Percentiles rank a stretch among this genome's conserved stretches.
These are phyloP conservation scores for Botia kubotai DNA, from an alignment of 2,797 vertebrate genomes.

Conservation along the genomic window DNA sequence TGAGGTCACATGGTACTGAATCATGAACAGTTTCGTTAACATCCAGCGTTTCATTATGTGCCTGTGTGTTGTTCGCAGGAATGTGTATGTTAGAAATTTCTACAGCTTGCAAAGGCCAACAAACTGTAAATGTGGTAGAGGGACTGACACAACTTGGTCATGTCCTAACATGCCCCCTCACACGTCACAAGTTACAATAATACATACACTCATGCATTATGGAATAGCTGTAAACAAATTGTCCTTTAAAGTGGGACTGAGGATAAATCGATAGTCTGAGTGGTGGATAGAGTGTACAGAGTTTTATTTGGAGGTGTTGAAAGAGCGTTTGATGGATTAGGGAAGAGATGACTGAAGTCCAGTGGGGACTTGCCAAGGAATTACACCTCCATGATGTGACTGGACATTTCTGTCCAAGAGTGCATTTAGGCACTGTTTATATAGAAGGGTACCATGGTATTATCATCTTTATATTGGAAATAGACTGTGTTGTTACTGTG, in stretches of 20 bases:
- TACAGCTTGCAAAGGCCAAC: not conserved
- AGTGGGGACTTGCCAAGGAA: conserved; percentile 24
- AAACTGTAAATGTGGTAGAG: conserved; percentile 7
- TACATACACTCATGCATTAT: conserved; percentile 24
- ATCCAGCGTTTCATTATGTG: not conserved
- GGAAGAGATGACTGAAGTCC: conserved; percentile 30
- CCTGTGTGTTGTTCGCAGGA: not conserved
- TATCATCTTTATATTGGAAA: not conserved
- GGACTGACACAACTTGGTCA: not conserved
- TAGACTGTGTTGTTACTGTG: not conserved
- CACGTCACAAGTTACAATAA: not conserved
- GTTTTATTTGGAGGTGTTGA: conserved; percentile 39
- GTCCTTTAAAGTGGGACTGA: conserved; percentile 30
- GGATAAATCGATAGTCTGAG: conserved; percentile 40
- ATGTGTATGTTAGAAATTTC: not conserved
- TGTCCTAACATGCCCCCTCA: conserved; percentile 45
- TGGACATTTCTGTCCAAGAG: conserved; percentile 21
- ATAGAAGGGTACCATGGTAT: not conserved
- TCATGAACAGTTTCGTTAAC: not conserved
- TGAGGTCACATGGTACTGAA: not conserved
- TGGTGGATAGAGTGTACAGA: conserved; percentile 21
- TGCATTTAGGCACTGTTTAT: conserved; percentile 8
- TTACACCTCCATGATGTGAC: conserved; percentile 23
- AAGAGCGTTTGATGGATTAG: conserved; percentile 32
- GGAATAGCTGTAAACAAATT: conserved; percentile 37